Base-by-base conservation (phyloP, 2,888 invertebrate genomes). In the Hirtodrosophila duncani region DNA sequence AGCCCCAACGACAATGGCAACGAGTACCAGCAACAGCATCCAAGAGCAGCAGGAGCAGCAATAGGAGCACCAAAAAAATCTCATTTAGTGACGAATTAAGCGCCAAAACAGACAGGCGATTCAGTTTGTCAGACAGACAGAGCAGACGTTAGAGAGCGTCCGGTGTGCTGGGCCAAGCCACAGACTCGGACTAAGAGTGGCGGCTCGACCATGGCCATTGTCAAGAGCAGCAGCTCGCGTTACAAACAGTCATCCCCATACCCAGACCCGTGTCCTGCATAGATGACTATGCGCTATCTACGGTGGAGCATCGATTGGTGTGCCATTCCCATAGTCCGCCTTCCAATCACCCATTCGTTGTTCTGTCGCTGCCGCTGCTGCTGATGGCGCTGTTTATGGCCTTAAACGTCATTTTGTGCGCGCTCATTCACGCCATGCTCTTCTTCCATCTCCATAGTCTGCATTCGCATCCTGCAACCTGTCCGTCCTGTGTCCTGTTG, bases 71-170 rank as follows among this genome's bases (percentile, higher is more conserved):
- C 38, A 31, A 52, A 67, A 82, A 80, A 81, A 74, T 63, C 83
- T 83, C 83, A 82, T 82, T 82, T 82, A 83, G 81, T 84, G 82
- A 82, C 84, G 82, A 84, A 83, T 82, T 84, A 82, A 83, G 79
- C 81, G 79, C 83, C 81, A 82, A 77, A 77, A 82, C 75, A 77
- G 75, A 82, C 82, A 63, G 69, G 59, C 75, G 74, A 68, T 70
- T 75, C 82, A 72, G 62, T 63, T 63, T 78, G 81, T 74, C 72
- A 67, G 77, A 64, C 57, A 55, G 51, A 62, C 63, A 53, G 10
- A 16, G 42, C 30, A 29, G 26, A 39, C 8, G 11, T n/a, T n/a
- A n/a, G n/a, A n/a, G n/a, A n/a, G n/a, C n/a, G n/a, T n/a, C n/a
- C n/a, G n/a, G n/a, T n/a, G n/a, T n/a, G n/a, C n/a, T n/a, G n/a